Conservation (phyloP, 2,888 invertebrate species). For the Hipparchia semele region DNA sequence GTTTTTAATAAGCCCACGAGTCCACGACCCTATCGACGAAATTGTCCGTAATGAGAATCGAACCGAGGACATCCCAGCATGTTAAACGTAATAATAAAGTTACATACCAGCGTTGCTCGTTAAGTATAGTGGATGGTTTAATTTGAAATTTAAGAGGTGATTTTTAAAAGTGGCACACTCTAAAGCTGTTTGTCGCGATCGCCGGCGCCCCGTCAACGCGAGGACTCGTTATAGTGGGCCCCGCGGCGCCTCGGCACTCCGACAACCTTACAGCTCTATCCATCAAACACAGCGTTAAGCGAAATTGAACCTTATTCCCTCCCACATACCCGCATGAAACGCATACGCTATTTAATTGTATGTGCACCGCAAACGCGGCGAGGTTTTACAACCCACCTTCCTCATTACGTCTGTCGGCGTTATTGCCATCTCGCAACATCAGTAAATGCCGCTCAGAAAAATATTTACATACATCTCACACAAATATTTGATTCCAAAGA, state of each 20-base stretch:
- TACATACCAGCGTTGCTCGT: neutral
- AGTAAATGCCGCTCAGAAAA: constrained; percentile 70
- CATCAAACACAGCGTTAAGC: constrained; percentile 47
- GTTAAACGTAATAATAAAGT: neutral
- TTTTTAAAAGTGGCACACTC: constrained; percentile 61
- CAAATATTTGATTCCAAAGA: constrained; percentile 52
- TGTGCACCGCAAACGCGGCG: constrained; percentile 39
- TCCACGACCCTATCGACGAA: no score
- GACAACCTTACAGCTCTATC: constrained; percentile 58
- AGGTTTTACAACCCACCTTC: constrained; percentile 63
- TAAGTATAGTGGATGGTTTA: constrained; percentile 39
- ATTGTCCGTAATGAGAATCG: no score
- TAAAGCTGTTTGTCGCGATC: constrained; percentile 56
- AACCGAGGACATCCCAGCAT: no score
- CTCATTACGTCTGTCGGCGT: constrained; percentile 74
- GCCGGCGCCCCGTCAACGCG: constrained; percentile 60
- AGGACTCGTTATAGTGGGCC: constrained; percentile 70
- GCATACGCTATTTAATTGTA: constrained; percentile 10
- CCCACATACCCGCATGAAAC: constrained; percentile 24
- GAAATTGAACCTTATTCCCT: constrained; percentile 58
- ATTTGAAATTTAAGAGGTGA: constrained; percentile 55
- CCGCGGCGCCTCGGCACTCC: constrained; percentile 62
- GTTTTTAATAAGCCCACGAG: no score
- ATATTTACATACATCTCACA: constrained; percentile 71
- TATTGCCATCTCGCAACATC: constrained; percentile 71